These are phyloP conservation scores for Lepas anatifera DNA, from an alignment of 2,888 invertebrate species.

Conservation along the genomic window DNA sequence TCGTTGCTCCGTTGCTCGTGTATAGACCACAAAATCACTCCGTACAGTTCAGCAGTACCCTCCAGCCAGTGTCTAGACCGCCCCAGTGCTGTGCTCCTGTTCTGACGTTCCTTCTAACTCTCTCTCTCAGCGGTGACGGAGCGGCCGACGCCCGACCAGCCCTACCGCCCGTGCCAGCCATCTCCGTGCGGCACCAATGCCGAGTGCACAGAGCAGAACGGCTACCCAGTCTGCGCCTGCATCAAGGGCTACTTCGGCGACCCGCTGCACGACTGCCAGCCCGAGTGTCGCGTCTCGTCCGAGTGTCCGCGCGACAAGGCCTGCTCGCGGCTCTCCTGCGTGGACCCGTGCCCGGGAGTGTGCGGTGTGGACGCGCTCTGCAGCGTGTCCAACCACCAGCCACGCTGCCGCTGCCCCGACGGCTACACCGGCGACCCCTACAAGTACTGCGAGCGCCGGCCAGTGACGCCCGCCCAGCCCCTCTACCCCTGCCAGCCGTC, in stretches of 20 bases:
- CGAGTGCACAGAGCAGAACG: conserved; percentile 57
- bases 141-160: background rate
- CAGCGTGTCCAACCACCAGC: conserved; percentile 28
- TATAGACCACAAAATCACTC: too few species aligned
- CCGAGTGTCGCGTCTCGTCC: conserved; percentile 53
- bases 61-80: too few species aligned
- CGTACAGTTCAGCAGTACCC: too few species aligned
- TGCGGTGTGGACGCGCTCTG: conserved; percentile 28
- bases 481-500: conserved; percentile 24
- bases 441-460: conserved; percentile 19
- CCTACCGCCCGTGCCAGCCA: conserved; percentile 54
- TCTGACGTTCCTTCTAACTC: too few species aligned
- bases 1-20: too few species aligned
- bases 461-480: background rate
- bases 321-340: conserved; percentile 54
- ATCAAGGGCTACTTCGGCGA: conserved; percentile 40
- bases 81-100: too few species aligned
- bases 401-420: conserved; percentile 53
- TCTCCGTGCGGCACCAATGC: conserved; percentile 80
- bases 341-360: conserved; percentile 68
- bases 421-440: conserved; percentile 76
- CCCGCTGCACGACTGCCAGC: conserved; percentile 35
- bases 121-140: background rate
- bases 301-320: conserved; percentile 29
- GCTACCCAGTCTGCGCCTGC: conserved; percentile 71